Evolutionary conservation across 2,888 invertebrate genomes (phyloP).

Genomic region (Trachelus tabidus): DNA sequence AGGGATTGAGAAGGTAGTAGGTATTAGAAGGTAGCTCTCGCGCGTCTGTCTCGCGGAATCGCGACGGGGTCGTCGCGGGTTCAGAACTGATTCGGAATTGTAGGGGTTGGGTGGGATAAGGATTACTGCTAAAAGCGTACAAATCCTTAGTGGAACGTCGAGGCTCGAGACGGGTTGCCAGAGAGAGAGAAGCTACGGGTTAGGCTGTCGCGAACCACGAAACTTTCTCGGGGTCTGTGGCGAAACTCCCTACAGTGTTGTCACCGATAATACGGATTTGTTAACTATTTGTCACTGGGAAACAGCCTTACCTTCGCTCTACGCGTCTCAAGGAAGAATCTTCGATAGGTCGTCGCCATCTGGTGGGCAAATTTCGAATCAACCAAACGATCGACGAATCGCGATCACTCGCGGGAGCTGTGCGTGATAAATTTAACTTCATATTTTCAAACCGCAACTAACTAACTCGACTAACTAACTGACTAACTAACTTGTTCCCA

Average conservation of each 20-base stretch:
- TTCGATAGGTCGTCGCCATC: neutral
- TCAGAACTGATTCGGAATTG: constrained; percentile 44
- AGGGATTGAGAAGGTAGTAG: neutral
- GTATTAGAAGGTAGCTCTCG: neutral
- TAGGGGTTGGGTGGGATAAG: constrained; percentile 30
- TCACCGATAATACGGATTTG: constrained; percentile 27
- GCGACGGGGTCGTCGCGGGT: constrained; percentile 20
- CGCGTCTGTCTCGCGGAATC: constrained; percentile 12
- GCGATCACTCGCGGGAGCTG: too few relatives aligned
- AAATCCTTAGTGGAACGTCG: constrained; percentile 51
- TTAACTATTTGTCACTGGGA: constrained; percentile 27
- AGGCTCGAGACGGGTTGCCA: constrained; percentile 8
- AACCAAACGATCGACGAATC: neutral
- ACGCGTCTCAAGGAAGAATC: neutral
- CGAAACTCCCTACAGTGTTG: constrained; percentile 19
- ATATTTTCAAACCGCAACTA: neutral
- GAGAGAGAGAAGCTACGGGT: constrained; percentile 7
- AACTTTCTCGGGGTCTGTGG: constrained; percentile 2
- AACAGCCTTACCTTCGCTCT: constrained; percentile 5
- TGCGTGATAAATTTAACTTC: neutral
- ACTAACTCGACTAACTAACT: neutral
- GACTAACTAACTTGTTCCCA: neutral
- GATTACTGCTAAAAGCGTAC: constrained; percentile 63
- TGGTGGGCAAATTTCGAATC: neutral
- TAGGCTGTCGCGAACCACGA: constrained; percentile 38